Base-by-base conservation (phyloP, 2,888 invertebrate genomes). In the Polydrusus tereticollis region DNA sequence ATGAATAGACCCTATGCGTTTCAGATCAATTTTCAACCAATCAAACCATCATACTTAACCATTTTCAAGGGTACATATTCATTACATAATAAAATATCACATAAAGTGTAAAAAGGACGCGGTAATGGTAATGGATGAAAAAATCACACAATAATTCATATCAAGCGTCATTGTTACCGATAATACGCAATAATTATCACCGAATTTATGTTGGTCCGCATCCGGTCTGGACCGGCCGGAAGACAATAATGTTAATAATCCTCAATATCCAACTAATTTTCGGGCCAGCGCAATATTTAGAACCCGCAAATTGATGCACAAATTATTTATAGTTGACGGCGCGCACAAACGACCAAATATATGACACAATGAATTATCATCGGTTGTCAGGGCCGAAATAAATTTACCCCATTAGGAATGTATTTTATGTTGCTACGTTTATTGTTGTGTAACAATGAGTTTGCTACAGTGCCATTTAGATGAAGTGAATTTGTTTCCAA, bases 281-380 rank as follows among this genome's bases (percentile, higher is more conserved):
- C 62, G 63, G 38, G 57, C 52, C 41, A 12, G 38, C 57, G 21
- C 38, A 66, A 71, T 71, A 71, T 71, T 71, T 71, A 71, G 55
- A 65, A 59, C 16, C 66, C 65, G 65, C 65, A 71, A 71, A 71
- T 70, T 71, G 60, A 64, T 33, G 64, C 47, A 36, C 50, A 52
- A 71, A 71, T 71, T 71, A 71, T 71, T 71, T 64, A 71, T 71
- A 60, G 71, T 65, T 71, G 68, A 55, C 68, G 55, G 60, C 60
- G 43, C 41, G 26, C 36, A 43, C 60, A 36, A 43, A 60, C 41
- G 41, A 12, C 36, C 43, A 60, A 60, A 62, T 68, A 33, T 59
- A 67, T 67, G 36, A 59, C 58, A 43, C 50, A 41, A 58, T 68
- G 68, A 68, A 68, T 68, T 68, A 68, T 68, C 47, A 26, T 43